phyloP scores from a whole-genome alignment of 2,113 vertebrate genomes.

The Varanus salvator region DNA sequence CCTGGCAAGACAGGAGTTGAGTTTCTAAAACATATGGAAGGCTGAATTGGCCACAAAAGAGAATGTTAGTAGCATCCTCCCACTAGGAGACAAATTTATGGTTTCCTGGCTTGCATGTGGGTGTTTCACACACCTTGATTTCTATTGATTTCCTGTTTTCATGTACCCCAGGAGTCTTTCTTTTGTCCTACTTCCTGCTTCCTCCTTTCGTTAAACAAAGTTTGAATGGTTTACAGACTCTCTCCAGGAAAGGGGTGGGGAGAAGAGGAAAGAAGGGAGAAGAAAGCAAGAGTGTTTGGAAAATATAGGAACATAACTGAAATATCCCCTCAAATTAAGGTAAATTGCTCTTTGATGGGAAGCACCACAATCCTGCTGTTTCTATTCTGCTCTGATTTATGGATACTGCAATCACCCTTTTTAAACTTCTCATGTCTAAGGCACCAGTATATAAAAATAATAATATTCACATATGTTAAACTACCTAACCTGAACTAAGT shows the following conservation, averaged over 20 bases:
- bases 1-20: no score
- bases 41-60: neutral
- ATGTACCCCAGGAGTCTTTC: neutral
- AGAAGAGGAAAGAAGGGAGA: neutral
- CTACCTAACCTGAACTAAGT: constrained; percentile 34
- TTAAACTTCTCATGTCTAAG: constrained; percentile 37
- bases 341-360: neutral
- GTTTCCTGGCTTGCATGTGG: constrained; percentile 39
- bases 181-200: constrained; percentile 28
- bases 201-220: constrained; percentile 30
- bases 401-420: neutral
- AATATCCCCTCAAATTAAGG: neutral
- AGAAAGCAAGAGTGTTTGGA: neutral
- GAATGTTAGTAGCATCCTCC: neutral
- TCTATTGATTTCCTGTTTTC: constrained; percentile 20
- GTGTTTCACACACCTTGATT: constrained; percentile 45
- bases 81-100: fast-evolving
- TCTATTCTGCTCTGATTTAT: constrained; percentile 29
- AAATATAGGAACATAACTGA: neutral
- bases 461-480: constrained; percentile 18
- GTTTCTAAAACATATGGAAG: no score
- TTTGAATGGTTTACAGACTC: fast-evolving
- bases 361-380: constrained; percentile 22
- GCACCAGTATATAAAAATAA: constrained; percentile 11
- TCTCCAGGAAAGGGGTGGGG: neutral